phyloP scores from a whole-genome alignment of 2,797 vertebrate genomes.

The Sphenopsis melanotis region DNA sequence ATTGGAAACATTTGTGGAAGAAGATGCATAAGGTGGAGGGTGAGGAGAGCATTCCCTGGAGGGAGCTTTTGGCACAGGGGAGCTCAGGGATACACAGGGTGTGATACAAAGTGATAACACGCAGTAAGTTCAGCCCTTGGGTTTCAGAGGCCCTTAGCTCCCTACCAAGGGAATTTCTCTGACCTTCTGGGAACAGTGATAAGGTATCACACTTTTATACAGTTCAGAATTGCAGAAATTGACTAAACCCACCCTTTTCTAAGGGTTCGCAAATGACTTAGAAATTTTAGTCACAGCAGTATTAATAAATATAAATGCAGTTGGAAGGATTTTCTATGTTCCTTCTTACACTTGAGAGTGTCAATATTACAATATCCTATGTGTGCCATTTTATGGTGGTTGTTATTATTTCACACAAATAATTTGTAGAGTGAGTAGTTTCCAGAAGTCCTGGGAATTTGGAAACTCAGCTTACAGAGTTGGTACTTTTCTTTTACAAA shows the following conservation, averaged over 20 bases:
- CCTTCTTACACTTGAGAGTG: neutral
- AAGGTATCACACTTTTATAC: neutral
- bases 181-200: neutral
- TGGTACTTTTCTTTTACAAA: neutral
- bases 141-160: neutral
- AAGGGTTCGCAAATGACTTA: neutral
- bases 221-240: neutral
- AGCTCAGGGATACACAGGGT: rapidly evolving
- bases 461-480: neutral
- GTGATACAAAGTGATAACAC: neutral
- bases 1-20: neutral
- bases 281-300: neutral
- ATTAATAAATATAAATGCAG: neutral
- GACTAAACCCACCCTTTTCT: neutral
- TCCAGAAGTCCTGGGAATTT: neutral
- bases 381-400: neutral
- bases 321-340: neutral
- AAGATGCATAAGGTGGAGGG: neutral
- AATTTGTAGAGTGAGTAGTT: neutral
- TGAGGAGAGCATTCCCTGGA: neutral
- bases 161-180: neutral
- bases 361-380: neutral
- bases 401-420: neutral
- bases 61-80: neutral
- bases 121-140: neutral